Evolutionary conservation across 2,797 vertebrate species (phyloP), one percentile per base, ranked within the genome.

Genomic region (Harpagifer antarcticus): DNA sequence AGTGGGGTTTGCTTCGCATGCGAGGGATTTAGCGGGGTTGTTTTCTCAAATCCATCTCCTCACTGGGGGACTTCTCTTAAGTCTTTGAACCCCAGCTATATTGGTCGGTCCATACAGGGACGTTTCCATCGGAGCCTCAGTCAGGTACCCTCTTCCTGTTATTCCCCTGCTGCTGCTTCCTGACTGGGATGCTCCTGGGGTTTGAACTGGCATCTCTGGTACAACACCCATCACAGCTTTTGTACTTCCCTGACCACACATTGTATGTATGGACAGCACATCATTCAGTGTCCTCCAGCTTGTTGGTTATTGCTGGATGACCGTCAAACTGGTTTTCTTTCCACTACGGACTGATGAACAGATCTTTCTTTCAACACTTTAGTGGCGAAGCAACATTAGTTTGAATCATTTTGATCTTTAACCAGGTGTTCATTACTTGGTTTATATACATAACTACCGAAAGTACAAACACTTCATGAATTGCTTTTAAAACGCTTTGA

Each of bases 121-220:
- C 56, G 15, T 79, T 90, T 81, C 85, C 75, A 89, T 50, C 0
- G 54, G 49, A 76, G 77, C 57, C 0, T 68, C 84, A 19, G 68
- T 85, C 88, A 86, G 86, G 86, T 88, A 83, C 68, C 88, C 80
- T 71, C 85, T 91, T 93, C 93, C 91, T 93, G 86, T 92, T 92
- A 78, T 92, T 89, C 74, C 77, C 68, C 64, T 3, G 63, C 86
- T 88, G 84, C 72, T 2, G 68, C 75, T 86, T 93, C 90, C 91
- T 89, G 87, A 64, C 81, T 64, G 45, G 52, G 81, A 84, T 62
- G 82, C 78, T 90, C 82, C 63, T 70, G 61, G 60, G 59, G 68
- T 40, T 54, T 20, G 48, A 62, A 76, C 48, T 84, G 75, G 70
- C 76, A 74, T 89, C 83, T 88, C 47, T 9, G 20, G 23, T 49